These are phyloP conservation scores for Toxotes jaculatrix DNA, from an alignment of 2,113 vertebrate genomes.

Conservation along the genomic window DNA sequence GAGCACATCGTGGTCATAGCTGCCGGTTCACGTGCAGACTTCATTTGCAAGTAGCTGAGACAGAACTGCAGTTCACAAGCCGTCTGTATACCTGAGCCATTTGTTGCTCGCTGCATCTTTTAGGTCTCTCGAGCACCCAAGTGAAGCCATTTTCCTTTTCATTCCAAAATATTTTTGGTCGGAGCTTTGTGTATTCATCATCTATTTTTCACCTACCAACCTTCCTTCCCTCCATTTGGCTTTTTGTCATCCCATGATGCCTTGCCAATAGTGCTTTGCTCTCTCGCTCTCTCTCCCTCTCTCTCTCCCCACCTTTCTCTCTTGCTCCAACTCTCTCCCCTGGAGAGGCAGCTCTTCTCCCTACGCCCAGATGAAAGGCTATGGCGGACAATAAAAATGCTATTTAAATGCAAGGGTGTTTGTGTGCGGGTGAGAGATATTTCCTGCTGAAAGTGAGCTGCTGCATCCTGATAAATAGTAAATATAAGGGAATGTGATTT, in stretches of 20 bases:
- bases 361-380: constrained; percentile 85
- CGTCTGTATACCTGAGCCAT: constrained; percentile 60
- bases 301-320: constrained; percentile 68
- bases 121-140: constrained; percentile 65
- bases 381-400: constrained; percentile 87
- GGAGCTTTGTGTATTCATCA: constrained; percentile 75
- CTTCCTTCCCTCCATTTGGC: constrained; percentile 77
- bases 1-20: background rate
- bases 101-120: constrained; percentile 73
- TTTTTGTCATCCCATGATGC: constrained; percentile 77
- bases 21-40: constrained; percentile 9
- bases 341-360: constrained; percentile 83
- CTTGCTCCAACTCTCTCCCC: constrained; percentile 81
- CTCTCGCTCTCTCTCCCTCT: constrained; percentile 38
- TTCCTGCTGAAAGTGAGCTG: constrained; percentile 86
- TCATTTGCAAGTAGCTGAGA: constrained; percentile 13
- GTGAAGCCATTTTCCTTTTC: constrained; percentile 74
- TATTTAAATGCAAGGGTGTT: constrained; percentile 89
- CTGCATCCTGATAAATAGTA: constrained; percentile 87
- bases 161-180: constrained; percentile 79
- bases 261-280: constrained; percentile 73
- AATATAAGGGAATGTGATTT: constrained; percentile 89
- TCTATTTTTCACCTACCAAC: constrained; percentile 79
- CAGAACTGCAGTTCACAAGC: background rate
- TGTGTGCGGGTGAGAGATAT: constrained; percentile 86